phyloP scores from a whole-genome alignment of 2,113 vertebrate species.

The Ovibos moschatus region DNA sequence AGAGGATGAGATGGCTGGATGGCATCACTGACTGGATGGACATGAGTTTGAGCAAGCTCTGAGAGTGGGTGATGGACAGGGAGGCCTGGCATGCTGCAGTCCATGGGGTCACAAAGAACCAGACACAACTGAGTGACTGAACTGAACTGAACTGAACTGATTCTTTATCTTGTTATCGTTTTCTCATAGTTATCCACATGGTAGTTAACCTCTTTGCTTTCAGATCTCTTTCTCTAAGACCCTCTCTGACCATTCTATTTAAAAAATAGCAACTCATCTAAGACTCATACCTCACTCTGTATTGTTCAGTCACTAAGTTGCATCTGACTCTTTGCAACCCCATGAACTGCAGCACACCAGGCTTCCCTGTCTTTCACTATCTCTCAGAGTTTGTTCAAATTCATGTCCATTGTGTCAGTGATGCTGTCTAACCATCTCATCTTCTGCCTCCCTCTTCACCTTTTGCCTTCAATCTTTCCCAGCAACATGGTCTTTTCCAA shows the following conservation, averaged over 20 bases:
- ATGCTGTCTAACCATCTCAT: background rate
- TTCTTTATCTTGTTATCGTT: background rate
- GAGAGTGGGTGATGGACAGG: background rate
- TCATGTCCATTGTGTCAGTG: background rate
- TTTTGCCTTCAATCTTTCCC: background rate
- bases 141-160: background rate
- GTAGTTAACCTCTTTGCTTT: background rate
- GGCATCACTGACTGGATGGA: background rate
- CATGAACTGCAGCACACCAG: background rate
- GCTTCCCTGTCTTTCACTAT: background rate
- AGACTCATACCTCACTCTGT: background rate
- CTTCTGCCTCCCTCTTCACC: background rate
- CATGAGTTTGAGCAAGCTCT: background rate
- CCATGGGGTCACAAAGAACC: background rate
- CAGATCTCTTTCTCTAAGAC: background rate
- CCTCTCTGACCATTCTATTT: background rate
- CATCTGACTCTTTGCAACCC: background rate
- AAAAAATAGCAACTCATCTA: background rate
- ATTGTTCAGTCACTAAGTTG: background rate
- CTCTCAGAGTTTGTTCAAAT: background rate
- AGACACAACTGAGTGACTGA: background rate
- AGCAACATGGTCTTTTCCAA: background rate
- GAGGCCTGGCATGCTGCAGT: background rate
- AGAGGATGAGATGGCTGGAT: background rate
- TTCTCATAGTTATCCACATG: background rate